A percentile compares a stretch with the other conserved stretches of the same genome.
phyloP scores from a whole-genome alignment of 2,888 invertebrate species.

The Rhorus exstirpatorius region DNA sequence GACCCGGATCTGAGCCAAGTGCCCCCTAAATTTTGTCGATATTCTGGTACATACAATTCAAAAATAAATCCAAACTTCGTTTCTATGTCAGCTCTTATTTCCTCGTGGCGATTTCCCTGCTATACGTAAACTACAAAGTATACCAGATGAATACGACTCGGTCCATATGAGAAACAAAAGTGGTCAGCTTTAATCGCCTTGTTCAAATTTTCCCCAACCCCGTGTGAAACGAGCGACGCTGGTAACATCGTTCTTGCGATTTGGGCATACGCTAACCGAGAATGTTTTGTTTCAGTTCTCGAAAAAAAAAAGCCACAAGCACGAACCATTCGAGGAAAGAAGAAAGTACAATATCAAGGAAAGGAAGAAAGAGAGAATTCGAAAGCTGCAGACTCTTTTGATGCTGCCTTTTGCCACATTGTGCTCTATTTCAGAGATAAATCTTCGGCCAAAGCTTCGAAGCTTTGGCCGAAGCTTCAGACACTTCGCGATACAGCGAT shows the following conservation, averaged over 20 bases:
- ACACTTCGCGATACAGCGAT: conserved; percentile 23
- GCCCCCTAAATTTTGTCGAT: no score
- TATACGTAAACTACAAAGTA: no score
- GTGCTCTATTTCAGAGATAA: conserved; percentile 27
- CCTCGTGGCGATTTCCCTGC: no score
- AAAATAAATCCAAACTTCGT: no score
- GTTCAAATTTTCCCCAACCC: no score
- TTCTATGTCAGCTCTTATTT: no score
- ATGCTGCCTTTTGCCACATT: conserved; percentile 23
- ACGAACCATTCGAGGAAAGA: background rate
- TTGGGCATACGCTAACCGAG: conserved; percentile 33
- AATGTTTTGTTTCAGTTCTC: conserved; percentile 47
- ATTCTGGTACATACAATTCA: no score
- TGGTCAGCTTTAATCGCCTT: no score
- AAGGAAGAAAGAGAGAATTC: conserved; percentile 37
- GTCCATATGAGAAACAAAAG: no score
- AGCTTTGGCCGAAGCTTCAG: conserved; percentile 28
- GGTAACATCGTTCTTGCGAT: conserved; percentile 17
- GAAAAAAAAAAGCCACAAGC: conserved; percentile 35
- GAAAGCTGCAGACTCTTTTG: conserved; percentile 19
- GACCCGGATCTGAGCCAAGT: no score
- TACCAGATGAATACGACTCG: no score
- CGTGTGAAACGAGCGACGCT: background rate
- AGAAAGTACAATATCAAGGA: background rate
- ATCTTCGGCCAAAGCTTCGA: no score